Conservation (phyloP, 2,797 vertebrate genomes). For the Pipistrellus kuhlii region DNA sequence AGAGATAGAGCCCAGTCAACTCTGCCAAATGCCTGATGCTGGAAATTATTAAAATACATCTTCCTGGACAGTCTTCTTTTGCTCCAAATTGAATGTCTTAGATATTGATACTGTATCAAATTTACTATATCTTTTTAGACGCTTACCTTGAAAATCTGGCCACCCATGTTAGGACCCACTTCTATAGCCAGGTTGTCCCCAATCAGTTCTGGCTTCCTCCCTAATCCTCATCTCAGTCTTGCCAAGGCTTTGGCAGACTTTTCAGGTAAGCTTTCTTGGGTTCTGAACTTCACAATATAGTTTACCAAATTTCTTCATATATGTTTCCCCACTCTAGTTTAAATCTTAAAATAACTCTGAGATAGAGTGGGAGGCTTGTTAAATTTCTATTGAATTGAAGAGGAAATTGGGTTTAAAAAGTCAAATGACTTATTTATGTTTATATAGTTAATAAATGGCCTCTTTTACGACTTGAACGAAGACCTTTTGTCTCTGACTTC, state of each 20-base stretch:
- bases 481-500: neutral
- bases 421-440: slow-evolving; percentile 3
- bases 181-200: neutral
- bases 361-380: neutral
- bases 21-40: neutral
- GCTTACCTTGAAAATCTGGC: neutral
- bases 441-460: slow-evolving; percentile 23
- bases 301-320: slow-evolving; percentile 50
- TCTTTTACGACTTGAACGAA: slow-evolving; percentile 16
- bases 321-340: slow-evolving; percentile 4
- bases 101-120: neutral
- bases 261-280: neutral
- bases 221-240: neutral
- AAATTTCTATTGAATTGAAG: slow-evolving; percentile 4
- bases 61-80: neutral
- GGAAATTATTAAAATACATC: neutral
- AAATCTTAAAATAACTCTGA: slow-evolving; percentile 33
- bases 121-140: neutral
- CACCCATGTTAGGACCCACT: neutral
- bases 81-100: neutral
- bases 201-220: neutral
- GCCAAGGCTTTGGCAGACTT: neutral
- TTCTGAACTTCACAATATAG: neutral
- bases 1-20: neutral
- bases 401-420: slow-evolving; percentile 27